Conservation (phyloP, 2,888 invertebrate species). For the Cremastobaeus sp. region DNA sequence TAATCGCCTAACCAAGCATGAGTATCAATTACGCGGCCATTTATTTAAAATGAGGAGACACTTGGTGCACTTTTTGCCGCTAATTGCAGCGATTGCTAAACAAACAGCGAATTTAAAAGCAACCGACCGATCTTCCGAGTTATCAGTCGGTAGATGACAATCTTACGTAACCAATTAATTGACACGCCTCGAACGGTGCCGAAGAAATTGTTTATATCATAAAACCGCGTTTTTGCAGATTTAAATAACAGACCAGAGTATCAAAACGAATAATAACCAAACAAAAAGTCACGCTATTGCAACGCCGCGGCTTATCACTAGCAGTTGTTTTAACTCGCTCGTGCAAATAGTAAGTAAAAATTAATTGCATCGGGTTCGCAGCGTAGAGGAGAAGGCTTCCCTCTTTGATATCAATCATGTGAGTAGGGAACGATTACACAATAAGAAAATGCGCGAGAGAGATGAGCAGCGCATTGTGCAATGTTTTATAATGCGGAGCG, state of each 20-base stretch:
- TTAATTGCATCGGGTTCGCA: constrained; percentile 34
- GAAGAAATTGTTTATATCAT: constrained; percentile 3
- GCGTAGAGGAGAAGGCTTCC: constrained; percentile 24
- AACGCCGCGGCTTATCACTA: constrained; percentile 21
- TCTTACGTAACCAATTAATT: no score
- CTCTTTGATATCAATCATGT: constrained; percentile 45
- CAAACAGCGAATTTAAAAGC: no score
- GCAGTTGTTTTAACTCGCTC: constrained; percentile 37
- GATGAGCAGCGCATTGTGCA: constrained; percentile 40
- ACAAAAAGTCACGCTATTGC: constrained; percentile 17
- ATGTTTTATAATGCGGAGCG: constrained; percentile 30
- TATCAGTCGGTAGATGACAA: no score
- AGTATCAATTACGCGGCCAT: no score
- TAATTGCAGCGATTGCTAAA: no score
- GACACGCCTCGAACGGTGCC: no score
- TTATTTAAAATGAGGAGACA: no score
- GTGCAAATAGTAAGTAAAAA: constrained; percentile 48
- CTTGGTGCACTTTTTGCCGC: no score
- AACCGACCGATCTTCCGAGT: no score
- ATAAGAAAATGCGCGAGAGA: constrained; percentile 44
- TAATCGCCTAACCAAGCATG: no score
- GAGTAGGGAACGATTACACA: constrained; percentile 50
- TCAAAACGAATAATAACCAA: constrained; percentile 3
- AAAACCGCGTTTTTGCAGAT: no score
- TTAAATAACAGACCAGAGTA: constrained; percentile 1